phyloP scores from a whole-genome alignment of 1,140 invertebrate species.

The Akabosia matsudoensis region DNA sequence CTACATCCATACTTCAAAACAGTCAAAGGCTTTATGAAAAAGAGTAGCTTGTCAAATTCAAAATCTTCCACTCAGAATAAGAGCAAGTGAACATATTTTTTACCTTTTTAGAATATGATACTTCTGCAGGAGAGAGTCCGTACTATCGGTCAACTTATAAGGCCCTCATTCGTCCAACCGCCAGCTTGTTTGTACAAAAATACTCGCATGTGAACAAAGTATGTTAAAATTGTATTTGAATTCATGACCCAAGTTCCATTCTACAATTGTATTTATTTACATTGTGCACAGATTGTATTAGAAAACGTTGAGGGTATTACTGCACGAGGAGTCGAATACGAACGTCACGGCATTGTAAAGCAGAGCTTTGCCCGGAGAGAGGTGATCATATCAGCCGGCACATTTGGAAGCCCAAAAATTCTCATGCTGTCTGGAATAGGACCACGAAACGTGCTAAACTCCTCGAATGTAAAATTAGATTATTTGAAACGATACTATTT shows the following conservation, averaged over 20 bases:
- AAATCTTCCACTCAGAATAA: too few relatives aligned
- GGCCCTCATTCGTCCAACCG: background rate
- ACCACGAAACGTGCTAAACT: slow-evolving; percentile 24
- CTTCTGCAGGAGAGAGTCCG: background rate
- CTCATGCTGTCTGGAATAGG: slow-evolving; percentile 34
- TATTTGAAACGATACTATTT: background rate
- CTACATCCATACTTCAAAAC: background rate
- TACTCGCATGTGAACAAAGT: background rate
- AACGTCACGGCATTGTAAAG: background rate
- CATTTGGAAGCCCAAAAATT: slow-evolving; percentile 17
- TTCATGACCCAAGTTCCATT: too few relatives aligned
- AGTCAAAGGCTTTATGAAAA: background rate
- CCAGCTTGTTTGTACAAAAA: background rate
- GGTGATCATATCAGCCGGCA: background rate
- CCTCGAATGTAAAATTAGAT: background rate
- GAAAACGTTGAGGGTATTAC: background rate
- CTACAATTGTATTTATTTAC: background rate
- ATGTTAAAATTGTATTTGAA: too few relatives aligned
- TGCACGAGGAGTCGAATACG: background rate
- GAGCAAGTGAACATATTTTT: background rate
- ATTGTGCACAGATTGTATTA: background rate
- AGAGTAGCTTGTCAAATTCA: background rate
- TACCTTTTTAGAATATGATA: background rate
- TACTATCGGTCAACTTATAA: background rate
- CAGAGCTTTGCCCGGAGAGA: background rate